Percentiles rank a stretch among this genome's conserved stretches.
Evolutionary conservation across 2,113 vertebrate genomes (phyloP).

Genomic region (Cinclus cinclus): DNA sequence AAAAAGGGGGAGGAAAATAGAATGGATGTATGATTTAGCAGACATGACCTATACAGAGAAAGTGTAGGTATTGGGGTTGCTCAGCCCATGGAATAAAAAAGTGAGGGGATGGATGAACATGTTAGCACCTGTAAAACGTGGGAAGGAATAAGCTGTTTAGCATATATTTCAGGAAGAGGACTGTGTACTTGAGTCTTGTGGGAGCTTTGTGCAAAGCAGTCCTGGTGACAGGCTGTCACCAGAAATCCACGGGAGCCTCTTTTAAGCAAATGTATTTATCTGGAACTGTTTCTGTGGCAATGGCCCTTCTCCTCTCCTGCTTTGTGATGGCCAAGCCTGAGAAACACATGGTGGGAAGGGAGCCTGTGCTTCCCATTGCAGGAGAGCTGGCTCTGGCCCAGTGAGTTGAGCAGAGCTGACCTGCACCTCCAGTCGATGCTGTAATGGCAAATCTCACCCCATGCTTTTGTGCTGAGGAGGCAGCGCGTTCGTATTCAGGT

Average conservation of each 20-base stretch:
- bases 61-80: background rate
- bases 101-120: background rate
- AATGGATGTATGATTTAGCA: background rate
- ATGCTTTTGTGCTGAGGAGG: background rate
- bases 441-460: background rate
- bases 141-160: background rate
- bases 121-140: background rate
- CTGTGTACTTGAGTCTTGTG: background rate
- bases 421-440: background rate
- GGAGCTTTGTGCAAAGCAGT: background rate
- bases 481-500: background rate
- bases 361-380: background rate
- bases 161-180: background rate
- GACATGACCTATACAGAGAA: background rate
- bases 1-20: background rate
- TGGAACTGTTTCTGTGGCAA: background rate
- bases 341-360: background rate
- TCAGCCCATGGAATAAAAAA: background rate
- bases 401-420: background rate
- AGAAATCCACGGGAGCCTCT: background rate
- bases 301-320: background rate
- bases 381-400: background rate
- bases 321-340: background rate
- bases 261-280: background rate
- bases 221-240: background rate